Evolutionary conservation across 2,113 vertebrate genomes (phyloP).

Genomic region (Oreotragus oreotragus): DNA sequence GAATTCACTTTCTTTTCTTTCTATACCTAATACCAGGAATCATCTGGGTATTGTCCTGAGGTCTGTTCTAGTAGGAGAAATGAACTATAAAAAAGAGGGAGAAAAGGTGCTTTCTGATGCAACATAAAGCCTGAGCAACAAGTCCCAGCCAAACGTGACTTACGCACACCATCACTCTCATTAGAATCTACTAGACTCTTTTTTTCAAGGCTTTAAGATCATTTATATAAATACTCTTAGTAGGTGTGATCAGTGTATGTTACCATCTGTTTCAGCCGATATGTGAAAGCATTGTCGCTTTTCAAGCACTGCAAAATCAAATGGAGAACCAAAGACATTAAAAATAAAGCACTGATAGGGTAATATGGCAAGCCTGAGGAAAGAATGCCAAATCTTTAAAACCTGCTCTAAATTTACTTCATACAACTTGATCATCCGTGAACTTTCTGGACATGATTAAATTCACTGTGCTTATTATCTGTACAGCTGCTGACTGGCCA

Average conservation of each 20-base stretch:
- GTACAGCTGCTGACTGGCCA: not conserved
- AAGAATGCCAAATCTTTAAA: slow-evolving; percentile 55
- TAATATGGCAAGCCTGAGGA: slow-evolving; percentile 64
- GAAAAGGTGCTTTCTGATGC: not conserved
- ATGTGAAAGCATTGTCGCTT: slow-evolving; percentile 74
- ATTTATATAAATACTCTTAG: slow-evolving; percentile 73
- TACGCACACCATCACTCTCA: not conserved
- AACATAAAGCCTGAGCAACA: not conserved
- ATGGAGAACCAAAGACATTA: slow-evolving; percentile 75
- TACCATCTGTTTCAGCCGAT: slow-evolving; percentile 77
- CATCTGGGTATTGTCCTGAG: not conserved
- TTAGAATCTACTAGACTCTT: slow-evolving; percentile 47
- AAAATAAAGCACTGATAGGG: slow-evolving; percentile 70
- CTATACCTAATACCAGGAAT: not conserved
- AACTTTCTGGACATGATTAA: not conserved
- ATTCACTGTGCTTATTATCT: not conserved
- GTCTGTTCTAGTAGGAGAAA: not conserved
- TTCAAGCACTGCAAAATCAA: slow-evolving; percentile 74
- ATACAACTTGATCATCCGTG: not conserved
- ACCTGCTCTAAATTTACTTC: slow-evolving; percentile 41
- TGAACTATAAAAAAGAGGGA: not conserved
- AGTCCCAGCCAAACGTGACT: not conserved
- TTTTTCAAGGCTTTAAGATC: slow-evolving; percentile 53
- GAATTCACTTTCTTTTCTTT: not conserved
- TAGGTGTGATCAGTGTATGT: slow-evolving; percentile 77